phyloP scores from a whole-genome alignment of 2,113 vertebrate species.

The Gasterosteus aculeatus region DNA sequence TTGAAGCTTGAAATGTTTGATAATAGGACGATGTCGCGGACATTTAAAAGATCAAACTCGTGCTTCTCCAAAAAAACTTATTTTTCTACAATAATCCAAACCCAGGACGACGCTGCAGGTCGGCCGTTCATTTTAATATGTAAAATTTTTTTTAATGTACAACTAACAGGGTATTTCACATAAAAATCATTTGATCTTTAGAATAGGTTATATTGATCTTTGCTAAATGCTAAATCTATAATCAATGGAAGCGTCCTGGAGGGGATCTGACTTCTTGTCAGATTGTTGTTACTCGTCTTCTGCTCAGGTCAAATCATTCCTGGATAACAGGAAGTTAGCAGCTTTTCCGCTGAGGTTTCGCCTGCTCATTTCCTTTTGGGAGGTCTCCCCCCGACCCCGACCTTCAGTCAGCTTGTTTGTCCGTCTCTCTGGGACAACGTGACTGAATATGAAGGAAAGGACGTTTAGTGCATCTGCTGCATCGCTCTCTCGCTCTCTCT shows the following conservation, averaged over 20 bases:
- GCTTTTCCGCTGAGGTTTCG: slow-evolving; percentile 66
- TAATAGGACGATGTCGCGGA: neutral
- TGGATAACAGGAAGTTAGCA: slow-evolving; percentile 49
- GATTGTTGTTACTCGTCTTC: neutral
- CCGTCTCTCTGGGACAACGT: neutral
- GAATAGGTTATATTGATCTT: neutral
- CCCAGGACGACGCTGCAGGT: too few relatives aligned
- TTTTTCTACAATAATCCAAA: too few relatives aligned
- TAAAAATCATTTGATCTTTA: neutral
- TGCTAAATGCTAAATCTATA: neutral
- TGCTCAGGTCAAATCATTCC: slow-evolving; percentile 7
- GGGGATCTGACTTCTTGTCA: neutral
- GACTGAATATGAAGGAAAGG: neutral
- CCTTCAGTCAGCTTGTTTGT: neutral
- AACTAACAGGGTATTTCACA: neutral
- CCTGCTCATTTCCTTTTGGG: slow-evolving; percentile 48
- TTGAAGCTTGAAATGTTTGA: neutral
- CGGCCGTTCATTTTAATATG: neutral
- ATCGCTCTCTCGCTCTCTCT: neutral
- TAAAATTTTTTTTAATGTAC: neutral
- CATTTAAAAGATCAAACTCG: neutral
- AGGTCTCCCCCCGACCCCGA: slow-evolving; percentile 1
- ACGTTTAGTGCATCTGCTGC: neutral
- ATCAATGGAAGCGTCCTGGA: neutral
- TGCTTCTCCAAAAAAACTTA: too few relatives aligned